Evolutionary conservation across 1,140 invertebrate species (phyloP), one percentile per base, ranked within the genome.

Genomic region (Listronotus bonariensis): DNA sequence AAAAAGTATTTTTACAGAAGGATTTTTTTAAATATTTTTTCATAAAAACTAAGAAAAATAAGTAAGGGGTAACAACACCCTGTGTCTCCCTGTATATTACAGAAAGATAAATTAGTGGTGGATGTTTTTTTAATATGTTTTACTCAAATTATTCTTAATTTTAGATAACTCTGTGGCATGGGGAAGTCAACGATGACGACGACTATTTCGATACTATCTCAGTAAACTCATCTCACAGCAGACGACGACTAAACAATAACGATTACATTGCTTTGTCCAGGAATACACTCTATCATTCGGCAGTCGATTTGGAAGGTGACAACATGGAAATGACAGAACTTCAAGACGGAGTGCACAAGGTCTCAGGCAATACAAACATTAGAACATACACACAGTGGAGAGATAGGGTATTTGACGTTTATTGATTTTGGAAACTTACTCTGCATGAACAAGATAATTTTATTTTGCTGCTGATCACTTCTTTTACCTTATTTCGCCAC

Each of bases 341-440:
- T 10, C 10, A n/a, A 11, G 38, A 68, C 34, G 40, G 60, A 49
- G 48, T 31, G 40, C 32, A 68, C 34, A 78, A 79, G 78, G 77
- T 79, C 69, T 74, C 76, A 71, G 66, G 64, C 63, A 70, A 69
- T 65, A 69, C 52, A 73, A 61, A 65, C 65, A 72, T 76, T 74
- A 76, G 73, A 67, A 74, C 77, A 57, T 80, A 80, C 71, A 70
- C 72, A 62, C 74, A 80, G 74, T 80, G 79, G 79, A 79, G 76
- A 73, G 72, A 78, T 75, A 77, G 74, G 79, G 79, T 80, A 80
- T 77, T 65, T 58, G 18, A 56, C 41, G 20, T 11, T 43, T 60
- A 70, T 38, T 42, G 10, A 58, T 38, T 45, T 54, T 41, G 55
- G 41, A 26, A 52, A 7, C 40, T 56, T 15, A 14, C 9, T 48